These are phyloP conservation scores for Metopolophium dirhodum DNA, from an alignment of 1,140 invertebrate genomes.

Conservation along the genomic window DNA sequence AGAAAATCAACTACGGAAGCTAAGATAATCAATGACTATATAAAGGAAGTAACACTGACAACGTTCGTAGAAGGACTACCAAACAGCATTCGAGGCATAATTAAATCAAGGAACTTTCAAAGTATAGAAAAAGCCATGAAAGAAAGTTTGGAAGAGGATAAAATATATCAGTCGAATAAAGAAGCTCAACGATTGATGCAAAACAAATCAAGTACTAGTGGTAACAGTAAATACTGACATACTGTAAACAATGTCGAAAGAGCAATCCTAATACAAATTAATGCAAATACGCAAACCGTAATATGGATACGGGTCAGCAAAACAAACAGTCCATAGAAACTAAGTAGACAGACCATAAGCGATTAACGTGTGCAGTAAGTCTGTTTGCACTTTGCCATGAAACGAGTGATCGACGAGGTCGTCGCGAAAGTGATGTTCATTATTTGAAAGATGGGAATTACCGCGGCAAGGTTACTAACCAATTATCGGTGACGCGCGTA, in stretches of 20 bases:
- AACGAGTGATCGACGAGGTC: neutral
- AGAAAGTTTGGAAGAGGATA: no score
- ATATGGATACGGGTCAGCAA: neutral
- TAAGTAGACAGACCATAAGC: neutral
- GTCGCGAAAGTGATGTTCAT: neutral
- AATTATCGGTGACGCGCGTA: neutral
- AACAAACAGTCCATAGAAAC: neutral
- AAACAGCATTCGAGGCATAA: no score
- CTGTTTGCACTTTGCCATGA: neutral
- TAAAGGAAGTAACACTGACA: no score
- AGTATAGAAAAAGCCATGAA: no score
- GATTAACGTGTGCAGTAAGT: neutral
- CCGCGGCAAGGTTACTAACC: neutral
- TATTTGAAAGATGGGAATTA: neutral
- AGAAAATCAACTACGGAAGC: no score
- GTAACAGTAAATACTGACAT: conserved; percentile 5
- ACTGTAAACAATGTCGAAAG: conserved; percentile 10
- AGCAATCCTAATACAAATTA: neutral
- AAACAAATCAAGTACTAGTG: neutral
- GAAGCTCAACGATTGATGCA: no score
- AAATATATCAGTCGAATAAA: no score
- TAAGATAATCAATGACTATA: no score
- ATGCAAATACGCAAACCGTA: neutral
- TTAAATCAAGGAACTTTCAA: no score
- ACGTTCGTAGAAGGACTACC: no score